Evolutionary conservation across 1,140 invertebrate species (phyloP), one percentile per base, ranked within the genome.

Genomic region (Rhyacophila brunnea): DNA sequence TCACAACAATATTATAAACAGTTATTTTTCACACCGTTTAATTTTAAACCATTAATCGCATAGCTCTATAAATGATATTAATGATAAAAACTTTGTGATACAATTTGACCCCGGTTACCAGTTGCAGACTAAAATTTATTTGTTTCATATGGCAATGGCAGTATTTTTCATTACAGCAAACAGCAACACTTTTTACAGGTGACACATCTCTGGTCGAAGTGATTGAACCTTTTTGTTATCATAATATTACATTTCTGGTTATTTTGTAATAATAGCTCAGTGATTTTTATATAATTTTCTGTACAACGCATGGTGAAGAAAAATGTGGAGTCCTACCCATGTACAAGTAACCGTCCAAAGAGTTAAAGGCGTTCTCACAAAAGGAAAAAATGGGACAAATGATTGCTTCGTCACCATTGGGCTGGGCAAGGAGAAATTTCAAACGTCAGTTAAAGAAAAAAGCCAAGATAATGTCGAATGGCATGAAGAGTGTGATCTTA

Each of bases 401-500:
- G 93, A 96, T 81, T 93, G 91, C 69, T 96, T 95, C 82, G 94
- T 96, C 68, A 95, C 92, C 49, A 96, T 97, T 70, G 90, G 85
- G 20, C 80, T 96, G 64, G 94, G 93, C 17, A 96, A 96, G 80
- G 93, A 95, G 72, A 96, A 95, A 81, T 97, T 92, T 75, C 93
- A 95, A 78, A 97, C 95, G 42, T 96, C 94, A 44, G 87, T 95
- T 56, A 95, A 96, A 77, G 91, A 96, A 74, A 95, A 94, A 79
- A 83, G 89, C 13, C 75, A 80, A 46, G 82, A 86, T 62, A 86
- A 87, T 70, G 88, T 93, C 14, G 92, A 93, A 75, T 97, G 95
- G 95, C 86, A 91, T 72, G 95, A 97, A 77, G 93, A 96, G 83
- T 97, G 95, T 77, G 94, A 97, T 79, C 78, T 97, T 83, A 91